Evolutionary conservation across 2,113 vertebrate genomes (phyloP), one percentile per base, ranked within the genome.

Genomic region (Pogona vitticeps): DNA sequence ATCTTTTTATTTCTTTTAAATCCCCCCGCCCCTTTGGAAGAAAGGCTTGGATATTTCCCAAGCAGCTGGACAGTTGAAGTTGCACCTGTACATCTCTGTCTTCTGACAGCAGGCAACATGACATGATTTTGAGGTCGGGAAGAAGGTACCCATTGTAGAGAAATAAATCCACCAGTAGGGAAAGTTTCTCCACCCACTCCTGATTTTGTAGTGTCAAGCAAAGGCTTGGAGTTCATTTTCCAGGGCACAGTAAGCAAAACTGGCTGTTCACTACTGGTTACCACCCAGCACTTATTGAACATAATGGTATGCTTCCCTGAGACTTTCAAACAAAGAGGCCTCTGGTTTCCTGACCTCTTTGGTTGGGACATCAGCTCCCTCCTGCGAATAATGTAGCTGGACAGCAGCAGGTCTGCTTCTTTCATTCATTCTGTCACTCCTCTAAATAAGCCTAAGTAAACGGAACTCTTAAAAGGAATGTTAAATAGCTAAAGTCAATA

Each of bases 271-370:
- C 36, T 23, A 59, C 6, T 86, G 76, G 36, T 80, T 73, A 28
- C 36, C 67, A 80, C 31, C 28, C 56, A 80, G 52, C 52, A 61
- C 12, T 80, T 80, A 71, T 3, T 21, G 56, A 86, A 59, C 28
- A 59, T 6, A 77, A 12, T 18, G 31, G 63, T 28, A 71, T 85
- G 9, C 17, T 84, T 78, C 28, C 63, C 21, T 38, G 75, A 77
- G 82, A 75, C 84, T 92, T 92, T 91, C 91, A 93, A 92, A 90
- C 36, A 92, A 93, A 93, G 92, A 89, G 91, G 88, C 28, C 59
- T 89, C 52, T 71, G 76, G 67, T 84, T 93, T 90, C 87, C 13
- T 92, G 91, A 94, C 90, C 93, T 91, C 76, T 76, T 90, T 90
- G 77, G 61, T 91, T 84, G 93, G 93, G 92, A 93, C 91, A 93